Percentiles rank a stretch among this genome's conserved stretches.
These are phyloP conservation scores for Agrochola litura DNA, from an alignment of 2,888 invertebrate genomes.

Conservation along the genomic window DNA sequence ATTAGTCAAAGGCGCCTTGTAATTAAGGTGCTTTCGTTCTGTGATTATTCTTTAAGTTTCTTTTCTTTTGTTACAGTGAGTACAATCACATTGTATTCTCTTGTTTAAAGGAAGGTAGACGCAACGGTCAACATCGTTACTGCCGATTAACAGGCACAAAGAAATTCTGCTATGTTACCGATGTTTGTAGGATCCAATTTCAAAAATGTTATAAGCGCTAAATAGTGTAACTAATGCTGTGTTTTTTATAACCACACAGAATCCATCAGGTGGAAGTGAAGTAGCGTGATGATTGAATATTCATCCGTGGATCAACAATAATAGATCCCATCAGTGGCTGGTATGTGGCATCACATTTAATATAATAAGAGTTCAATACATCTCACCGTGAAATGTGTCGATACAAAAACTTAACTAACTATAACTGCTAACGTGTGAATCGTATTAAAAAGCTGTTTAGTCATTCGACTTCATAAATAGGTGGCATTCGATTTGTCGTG, in stretches of 20 bases:
- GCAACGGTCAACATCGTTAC: constrained; percentile 54
- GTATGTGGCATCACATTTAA: constrained; percentile 90
- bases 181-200: constrained; percentile 68
- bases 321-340: constrained; percentile 88
- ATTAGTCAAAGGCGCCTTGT: constrained; percentile 85
- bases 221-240: constrained; percentile 76
- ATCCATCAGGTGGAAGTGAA: constrained; percentile 82
- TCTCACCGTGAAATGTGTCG: constrained; percentile 90
- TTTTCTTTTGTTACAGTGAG: constrained; percentile 68
- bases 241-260: constrained; percentile 78
- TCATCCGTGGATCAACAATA: constrained; percentile 90
- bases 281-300: constrained; percentile 89
- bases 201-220: constrained; percentile 73
- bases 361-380: constrained; percentile 90
- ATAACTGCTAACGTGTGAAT: constrained; percentile 90
- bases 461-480: constrained; percentile 90
- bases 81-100: constrained; percentile 68
- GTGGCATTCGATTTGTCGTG: constrained; percentile 90
- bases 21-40: constrained; percentile 83
- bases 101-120: constrained; percentile 64
- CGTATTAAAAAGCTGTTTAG: constrained; percentile 90
- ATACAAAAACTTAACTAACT: constrained; percentile 90
- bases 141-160: constrained; percentile 59
- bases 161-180: constrained; percentile 59
- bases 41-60: constrained; percentile 75